phyloP scores from a whole-genome alignment of 2,797 vertebrate genomes.

The Siniperca obscura region DNA sequence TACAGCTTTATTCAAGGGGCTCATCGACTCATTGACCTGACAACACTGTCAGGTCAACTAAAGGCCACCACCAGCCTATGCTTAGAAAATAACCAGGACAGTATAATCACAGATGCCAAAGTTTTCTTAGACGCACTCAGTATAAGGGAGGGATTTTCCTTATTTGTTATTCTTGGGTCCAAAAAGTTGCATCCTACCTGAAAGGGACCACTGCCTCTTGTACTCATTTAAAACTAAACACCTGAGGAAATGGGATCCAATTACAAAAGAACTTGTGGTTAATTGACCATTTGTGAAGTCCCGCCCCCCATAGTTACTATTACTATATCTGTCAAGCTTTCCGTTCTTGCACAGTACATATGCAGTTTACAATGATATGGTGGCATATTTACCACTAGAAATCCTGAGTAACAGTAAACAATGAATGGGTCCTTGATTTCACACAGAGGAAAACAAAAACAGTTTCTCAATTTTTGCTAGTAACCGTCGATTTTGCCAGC shows the following conservation, averaged over 20 bases:
- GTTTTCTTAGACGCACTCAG: constrained; percentile 12
- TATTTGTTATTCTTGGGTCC: constrained; percentile 50
- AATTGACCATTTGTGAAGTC: constrained; percentile 18
- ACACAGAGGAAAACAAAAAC: background rate
- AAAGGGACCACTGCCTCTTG: constrained; percentile 32
- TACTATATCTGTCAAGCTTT: background rate
- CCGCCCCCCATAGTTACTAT: background rate
- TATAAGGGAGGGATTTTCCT: constrained; percentile 39
- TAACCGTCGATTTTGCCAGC: rapidly evolving
- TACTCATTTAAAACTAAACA: constrained; percentile 39
- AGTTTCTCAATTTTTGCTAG: background rate
- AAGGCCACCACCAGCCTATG: constrained; percentile 67
- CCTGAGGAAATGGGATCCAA: constrained; percentile 19
- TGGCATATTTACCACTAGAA: background rate
- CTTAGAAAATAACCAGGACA: constrained; percentile 54
- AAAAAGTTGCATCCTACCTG: constrained; percentile 36
- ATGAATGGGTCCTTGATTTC: background rate
- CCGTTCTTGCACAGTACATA: background rate
- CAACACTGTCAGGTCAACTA: constrained; percentile 75
- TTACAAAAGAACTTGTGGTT: constrained; percentile 15
- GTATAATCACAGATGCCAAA: constrained; percentile 35
- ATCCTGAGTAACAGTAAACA: background rate
- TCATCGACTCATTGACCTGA: constrained; percentile 55
- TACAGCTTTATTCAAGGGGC: constrained; percentile 74
- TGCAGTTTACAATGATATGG: background rate